Conservation (phyloP, 2,113 vertebrate genomes). For the Pelmatolapia mariae region DNA sequence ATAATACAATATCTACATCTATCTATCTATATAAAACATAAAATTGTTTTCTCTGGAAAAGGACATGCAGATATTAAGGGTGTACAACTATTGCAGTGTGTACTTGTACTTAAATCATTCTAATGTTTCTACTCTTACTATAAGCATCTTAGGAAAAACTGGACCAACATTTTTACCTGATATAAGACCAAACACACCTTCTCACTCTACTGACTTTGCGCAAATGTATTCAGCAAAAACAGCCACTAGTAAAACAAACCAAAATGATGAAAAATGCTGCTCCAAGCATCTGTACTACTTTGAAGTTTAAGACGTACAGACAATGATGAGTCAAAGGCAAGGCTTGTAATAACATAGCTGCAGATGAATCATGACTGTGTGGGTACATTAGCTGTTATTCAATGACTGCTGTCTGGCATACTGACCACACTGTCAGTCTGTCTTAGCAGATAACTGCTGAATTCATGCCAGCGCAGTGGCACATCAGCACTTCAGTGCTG, state of each 20-base stretch:
- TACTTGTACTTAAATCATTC: not conserved
- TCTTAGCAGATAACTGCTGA: not conserved
- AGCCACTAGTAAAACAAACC: not conserved
- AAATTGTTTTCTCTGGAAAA: not conserved
- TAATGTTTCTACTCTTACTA: not conserved
- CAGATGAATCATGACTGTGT: not conserved
- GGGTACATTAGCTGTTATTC: slow-evolving; percentile 1
- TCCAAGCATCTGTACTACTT: not conserved
- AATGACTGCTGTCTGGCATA: slow-evolving; percentile 2
- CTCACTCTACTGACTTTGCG: not conserved
- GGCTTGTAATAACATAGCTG: slow-evolving; percentile 29
- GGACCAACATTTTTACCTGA: not conserved
- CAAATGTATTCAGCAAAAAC: not conserved
- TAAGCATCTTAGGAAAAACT: not conserved
- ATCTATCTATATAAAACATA: not conserved
- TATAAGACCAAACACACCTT: not conserved
- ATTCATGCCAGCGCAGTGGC: not conserved
- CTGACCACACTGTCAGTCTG: not conserved
- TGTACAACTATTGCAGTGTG: not conserved
- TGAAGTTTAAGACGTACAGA: not conserved
- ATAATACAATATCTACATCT: not conserved
- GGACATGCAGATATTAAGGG: not conserved
- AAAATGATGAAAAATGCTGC: not conserved
- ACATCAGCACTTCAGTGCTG: not conserved
- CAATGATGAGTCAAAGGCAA: not conserved